Evolutionary conservation across 2,113 vertebrate species (phyloP), one percentile per base, ranked within the genome.

Genomic region (Platysteira castanea): DNA sequence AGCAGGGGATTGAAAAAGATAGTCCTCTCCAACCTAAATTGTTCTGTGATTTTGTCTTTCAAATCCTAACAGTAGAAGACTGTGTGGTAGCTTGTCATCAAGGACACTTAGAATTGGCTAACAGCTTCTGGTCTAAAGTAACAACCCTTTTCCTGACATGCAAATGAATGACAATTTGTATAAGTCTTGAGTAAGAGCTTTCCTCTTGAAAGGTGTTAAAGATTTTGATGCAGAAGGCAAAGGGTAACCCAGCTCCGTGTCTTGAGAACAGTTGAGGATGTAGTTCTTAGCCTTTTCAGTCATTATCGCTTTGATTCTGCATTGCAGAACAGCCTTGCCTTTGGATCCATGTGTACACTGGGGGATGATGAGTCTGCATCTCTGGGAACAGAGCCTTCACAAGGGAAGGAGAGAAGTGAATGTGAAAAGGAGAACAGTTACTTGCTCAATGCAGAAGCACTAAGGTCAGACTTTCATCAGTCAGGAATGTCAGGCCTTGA

Each of bases 381-480:
- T 56, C 89, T 80, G 27, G 97, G 92, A 75, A 84, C 87, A 79
- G 95, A 95, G 80, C 74, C 84, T 80, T 95, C 95, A 13, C 92
- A 88, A 46, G 91, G 61, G 37, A 80, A 94, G 14, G 64, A 97
- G 65, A 86, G 90, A 57, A 80, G 31, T 4, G 96, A 96, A 37
- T 96, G 56, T 6, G 91, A 91, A 73, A 97, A 95, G 65, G 98
- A 97, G 89, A 97, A 37, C 70, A 97, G 96, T 44, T 98, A 98
- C 7, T 95, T 94, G 5, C 96, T 98, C 44, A 98, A 97, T 96
- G 97, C 98, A 5, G 98, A 99, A 93, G 98, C 99, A 21, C 96
- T 99, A 39, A 98, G 98, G 67, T 98, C 98, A 0, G 97, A 98
- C 42, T 99, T 99, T 82, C 98, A 98, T 90, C 98, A 96, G 60